phyloP scores from a whole-genome alignment of 2,113 vertebrate genomes.

The Podarcis muralis region DNA sequence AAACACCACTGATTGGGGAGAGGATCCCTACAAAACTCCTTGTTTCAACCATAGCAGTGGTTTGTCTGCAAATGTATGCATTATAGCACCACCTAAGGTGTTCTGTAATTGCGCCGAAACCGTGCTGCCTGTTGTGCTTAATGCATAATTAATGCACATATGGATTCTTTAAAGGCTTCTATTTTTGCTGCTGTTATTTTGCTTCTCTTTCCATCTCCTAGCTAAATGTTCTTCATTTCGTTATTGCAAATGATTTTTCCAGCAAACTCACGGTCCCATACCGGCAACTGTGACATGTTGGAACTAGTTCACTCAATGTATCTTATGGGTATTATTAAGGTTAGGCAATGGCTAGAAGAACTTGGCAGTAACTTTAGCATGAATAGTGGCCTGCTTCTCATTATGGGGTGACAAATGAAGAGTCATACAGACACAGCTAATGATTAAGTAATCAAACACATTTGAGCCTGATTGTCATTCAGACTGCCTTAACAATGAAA shows the following conservation, averaged over 20 bases:
- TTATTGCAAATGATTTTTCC: conserved; percentile 7
- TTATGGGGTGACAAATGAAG: conserved; percentile 36
- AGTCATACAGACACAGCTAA: conserved; percentile 45
- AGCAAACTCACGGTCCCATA: background rate
- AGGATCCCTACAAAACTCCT: background rate
- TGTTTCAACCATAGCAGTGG: background rate
- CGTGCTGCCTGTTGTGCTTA: background rate
- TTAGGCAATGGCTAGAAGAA: conserved; percentile 27
- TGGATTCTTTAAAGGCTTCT: conserved; percentile 22
- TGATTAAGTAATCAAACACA: conserved; percentile 62
- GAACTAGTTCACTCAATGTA: background rate
- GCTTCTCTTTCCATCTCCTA: background rate
- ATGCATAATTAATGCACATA: background rate
- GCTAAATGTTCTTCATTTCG: background rate
- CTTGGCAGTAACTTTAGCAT: conserved; percentile 19
- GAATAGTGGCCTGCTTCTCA: conserved; percentile 15
- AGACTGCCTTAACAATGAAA: conserved; percentile 50
- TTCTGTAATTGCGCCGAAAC: background rate
- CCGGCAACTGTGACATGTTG: background rate
- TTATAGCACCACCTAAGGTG: background rate
- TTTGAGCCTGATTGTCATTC: conserved; percentile 57
- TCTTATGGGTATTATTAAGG: background rate
- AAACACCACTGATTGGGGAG: background rate
- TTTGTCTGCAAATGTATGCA: conserved; percentile 4
- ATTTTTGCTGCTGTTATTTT: conserved; percentile 18